Conservation (phyloP, 2,888 invertebrate species). For the Fragum sueziense region DNA sequence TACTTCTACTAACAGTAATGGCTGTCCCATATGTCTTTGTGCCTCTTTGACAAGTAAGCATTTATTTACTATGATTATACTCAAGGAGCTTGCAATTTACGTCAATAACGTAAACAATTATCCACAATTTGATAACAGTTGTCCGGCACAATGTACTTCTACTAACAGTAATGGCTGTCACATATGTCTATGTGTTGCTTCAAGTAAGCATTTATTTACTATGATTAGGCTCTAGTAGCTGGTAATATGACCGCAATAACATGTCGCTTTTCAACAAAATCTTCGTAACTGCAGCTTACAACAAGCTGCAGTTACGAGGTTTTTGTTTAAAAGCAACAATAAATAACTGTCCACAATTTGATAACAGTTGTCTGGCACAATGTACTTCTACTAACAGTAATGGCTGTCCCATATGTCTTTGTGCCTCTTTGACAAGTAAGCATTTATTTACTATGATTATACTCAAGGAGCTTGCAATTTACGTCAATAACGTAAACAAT, state of each 20-base stretch:
- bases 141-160: conserved; percentile 33
- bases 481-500: background rate
- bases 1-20: background rate
- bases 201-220: background rate
- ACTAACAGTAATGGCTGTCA: conserved; percentile 35
- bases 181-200: conserved; percentile 28
- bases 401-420: background rate
- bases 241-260: too few relatives aligned
- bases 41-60: conserved; percentile 3
- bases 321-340: too few relatives aligned
- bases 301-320: too few relatives aligned
- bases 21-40: background rate
- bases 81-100: too few relatives aligned
- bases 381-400: background rate
- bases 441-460: too few relatives aligned
- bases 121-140: conserved; percentile 21
- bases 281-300: too few relatives aligned
- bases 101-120: conserved; percentile 32
- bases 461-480: too few relatives aligned
- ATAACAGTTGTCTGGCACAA: background rate
- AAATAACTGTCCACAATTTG: conserved; percentile 19
- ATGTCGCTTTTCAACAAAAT: too few relatives aligned
- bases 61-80: too few relatives aligned
- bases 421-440: background rate
- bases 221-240: too few relatives aligned